phyloP scores from a whole-genome alignment of 2,113 vertebrate species.

The Jacana jacana region DNA sequence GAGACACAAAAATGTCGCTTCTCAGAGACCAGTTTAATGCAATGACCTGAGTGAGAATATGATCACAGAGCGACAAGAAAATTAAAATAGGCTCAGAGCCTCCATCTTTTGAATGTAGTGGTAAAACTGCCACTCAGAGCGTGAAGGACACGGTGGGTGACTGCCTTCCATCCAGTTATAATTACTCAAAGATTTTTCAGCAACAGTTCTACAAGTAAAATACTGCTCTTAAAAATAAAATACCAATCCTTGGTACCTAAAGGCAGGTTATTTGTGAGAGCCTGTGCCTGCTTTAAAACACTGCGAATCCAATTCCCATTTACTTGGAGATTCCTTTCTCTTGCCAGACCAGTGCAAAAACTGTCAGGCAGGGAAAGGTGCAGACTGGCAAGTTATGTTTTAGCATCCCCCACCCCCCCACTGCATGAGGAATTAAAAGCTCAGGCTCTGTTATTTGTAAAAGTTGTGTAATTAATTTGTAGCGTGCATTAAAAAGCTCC shows the following conservation, averaged over 20 bases:
- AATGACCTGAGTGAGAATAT: neutral
- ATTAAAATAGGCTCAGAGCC: neutral
- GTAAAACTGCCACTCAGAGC: neutral
- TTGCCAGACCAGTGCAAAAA: neutral
- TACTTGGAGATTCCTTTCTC: neutral
- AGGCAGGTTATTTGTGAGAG: neutral
- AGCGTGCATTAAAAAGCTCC: neutral
- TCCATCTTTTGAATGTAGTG: neutral
- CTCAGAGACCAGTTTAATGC: neutral
- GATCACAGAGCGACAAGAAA: neutral
- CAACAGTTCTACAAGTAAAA: neutral
- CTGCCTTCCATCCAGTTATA: neutral
- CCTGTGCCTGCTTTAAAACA: neutral
- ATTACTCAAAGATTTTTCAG: neutral
- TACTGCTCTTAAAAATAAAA: neutral
- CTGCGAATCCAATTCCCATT: neutral
- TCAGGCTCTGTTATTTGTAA: neutral
- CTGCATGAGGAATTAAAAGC: neutral
- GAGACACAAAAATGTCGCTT: neutral
- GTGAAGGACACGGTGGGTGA: neutral
- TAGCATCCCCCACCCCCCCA: neutral
- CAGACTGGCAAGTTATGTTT: neutral
- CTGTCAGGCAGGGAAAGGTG: fast-evolving
- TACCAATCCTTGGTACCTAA: neutral
- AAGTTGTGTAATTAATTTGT: conserved; percentile 5